Evolutionary conservation across 2,888 invertebrate species (phyloP).

Genomic region (Brenthis hecate): DNA sequence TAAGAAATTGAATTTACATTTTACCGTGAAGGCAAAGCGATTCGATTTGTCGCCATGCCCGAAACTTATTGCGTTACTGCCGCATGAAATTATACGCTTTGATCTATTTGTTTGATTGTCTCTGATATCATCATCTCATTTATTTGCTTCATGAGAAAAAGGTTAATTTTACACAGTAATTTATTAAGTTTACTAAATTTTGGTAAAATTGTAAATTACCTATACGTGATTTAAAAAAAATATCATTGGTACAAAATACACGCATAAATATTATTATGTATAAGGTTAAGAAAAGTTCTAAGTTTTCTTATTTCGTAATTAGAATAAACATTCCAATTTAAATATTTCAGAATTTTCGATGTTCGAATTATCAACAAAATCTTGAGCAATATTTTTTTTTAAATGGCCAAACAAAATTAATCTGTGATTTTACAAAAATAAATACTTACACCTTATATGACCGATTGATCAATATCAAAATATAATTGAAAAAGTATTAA

Average conservation of each 20-base stretch:
- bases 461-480: constrained; percentile 22
- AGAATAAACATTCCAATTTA: too few relatives aligned
- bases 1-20: constrained; percentile 63
- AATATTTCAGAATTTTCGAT: too few relatives aligned
- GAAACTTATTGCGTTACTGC: constrained; percentile 64
- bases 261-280: too few relatives aligned
- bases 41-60: constrained; percentile 71
- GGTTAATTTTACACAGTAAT: constrained; percentile 11
- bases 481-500: constrained; percentile 33
- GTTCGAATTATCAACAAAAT: too few relatives aligned
- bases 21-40: constrained; percentile 64
- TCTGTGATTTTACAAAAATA: too few relatives aligned
- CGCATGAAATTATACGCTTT: constrained; percentile 64
- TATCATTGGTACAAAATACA: too few relatives aligned
- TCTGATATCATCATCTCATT: constrained; percentile 26
- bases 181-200: background rate
- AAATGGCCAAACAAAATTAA: too few relatives aligned
- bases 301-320: too few relatives aligned
- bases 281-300: too few relatives aligned
- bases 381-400: too few relatives aligned
- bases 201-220: too few relatives aligned
- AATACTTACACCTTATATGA: constrained; percentile 9
- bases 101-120: constrained; percentile 58
- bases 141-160: constrained; percentile 20
- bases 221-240: too few relatives aligned